phyloP scores from a whole-genome alignment of 1,140 invertebrate genomes.

The Saccostrea echinata region DNA sequence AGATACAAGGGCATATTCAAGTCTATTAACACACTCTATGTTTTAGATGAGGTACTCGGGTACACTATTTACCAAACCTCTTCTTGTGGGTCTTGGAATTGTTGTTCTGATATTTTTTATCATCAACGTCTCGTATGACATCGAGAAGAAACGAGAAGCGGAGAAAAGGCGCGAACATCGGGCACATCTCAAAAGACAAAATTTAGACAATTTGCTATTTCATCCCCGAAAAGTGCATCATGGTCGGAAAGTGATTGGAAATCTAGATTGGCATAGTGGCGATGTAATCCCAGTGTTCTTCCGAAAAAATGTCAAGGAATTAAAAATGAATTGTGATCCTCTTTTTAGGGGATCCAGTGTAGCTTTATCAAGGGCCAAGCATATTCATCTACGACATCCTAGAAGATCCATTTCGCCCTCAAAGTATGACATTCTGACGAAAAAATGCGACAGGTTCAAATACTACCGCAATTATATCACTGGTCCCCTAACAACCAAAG shows the following conservation, averaged over 20 bases:
- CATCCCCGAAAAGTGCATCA: not conserved
- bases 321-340: not conserved
- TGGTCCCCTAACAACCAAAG: slow-evolving; percentile 40
- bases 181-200: not conserved
- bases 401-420: not conserved
- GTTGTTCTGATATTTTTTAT: slow-evolving; percentile 16
- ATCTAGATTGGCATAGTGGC: not conserved
- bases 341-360: not conserved
- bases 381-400: not conserved
- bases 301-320: slow-evolving; percentile 8
- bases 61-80: not conserved
- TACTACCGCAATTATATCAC: slow-evolving; percentile 53
- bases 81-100: not conserved
- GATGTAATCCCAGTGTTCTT: not conserved
- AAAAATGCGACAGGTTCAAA: slow-evolving; percentile 22
- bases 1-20: too few species aligned
- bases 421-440: not conserved
- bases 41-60: slow-evolving; percentile 9
- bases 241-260: not conserved
- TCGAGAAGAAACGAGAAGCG: slow-evolving; percentile 6
- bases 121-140: slow-evolving; percentile 17
- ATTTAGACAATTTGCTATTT: not conserved
- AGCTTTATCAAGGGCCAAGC: not conserved
- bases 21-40: not conserved
- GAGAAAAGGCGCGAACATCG: slow-evolving; percentile 19